Percentiles rank a stretch among this genome's conserved stretches.
Conservation (phyloP, 2,113 vertebrate genomes). For the Pomatostomus ruficeps region DNA sequence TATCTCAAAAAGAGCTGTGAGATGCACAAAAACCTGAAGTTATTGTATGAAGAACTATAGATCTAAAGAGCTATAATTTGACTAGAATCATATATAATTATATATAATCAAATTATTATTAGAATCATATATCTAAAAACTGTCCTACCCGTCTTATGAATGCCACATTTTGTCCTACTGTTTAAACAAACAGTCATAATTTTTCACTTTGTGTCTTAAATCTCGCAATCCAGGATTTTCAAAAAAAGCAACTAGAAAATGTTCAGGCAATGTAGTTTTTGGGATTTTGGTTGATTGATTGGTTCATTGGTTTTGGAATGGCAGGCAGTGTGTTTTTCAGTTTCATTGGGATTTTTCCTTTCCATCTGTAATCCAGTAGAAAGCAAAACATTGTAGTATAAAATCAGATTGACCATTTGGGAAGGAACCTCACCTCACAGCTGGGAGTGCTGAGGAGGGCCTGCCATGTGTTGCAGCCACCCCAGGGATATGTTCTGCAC, state of each 20-base stretch:
- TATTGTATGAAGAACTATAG: not conserved
- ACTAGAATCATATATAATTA: not conserved
- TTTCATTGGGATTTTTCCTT: not conserved
- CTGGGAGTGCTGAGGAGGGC: not conserved
- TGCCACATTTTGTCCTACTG: not conserved
- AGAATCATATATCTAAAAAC: not conserved
- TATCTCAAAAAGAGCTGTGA: not conserved
- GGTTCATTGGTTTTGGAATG: not conserved
- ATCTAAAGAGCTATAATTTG: not conserved
- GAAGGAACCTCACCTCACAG: not conserved
- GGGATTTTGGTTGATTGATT: not conserved
- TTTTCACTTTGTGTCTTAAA: not conserved
- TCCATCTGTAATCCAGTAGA: not conserved
- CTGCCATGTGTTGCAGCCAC: not conserved
- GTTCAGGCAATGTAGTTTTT: not conserved
- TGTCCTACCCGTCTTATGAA: not conserved
- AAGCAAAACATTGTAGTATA: not conserved
- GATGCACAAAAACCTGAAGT: not conserved
- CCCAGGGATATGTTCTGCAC: not conserved
- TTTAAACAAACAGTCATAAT: rapidly evolving
- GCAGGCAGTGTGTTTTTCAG: rapidly evolving
- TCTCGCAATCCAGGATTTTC: not conserved
- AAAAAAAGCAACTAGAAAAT: not conserved
- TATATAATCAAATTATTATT: not conserved
- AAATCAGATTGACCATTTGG: not conserved